A percentile compares a stretch with the other conserved stretches of the same genome.
These are phyloP conservation scores for Drosophila putrida DNA, from an alignment of 2,888 invertebrate species.

Conservation along the genomic window DNA sequence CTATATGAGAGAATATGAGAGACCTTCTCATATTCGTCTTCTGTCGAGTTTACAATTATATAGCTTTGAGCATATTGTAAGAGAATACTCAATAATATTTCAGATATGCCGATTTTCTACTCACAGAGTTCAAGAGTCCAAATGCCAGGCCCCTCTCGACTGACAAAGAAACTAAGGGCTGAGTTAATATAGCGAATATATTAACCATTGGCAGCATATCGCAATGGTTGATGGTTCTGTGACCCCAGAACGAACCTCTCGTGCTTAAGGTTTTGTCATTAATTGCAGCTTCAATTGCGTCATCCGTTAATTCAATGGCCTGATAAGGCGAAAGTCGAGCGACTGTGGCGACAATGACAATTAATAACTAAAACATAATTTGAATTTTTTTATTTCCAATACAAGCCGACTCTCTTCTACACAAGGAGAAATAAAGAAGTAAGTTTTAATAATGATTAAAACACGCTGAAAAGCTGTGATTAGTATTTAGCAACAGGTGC, in stretches of 20 bases:
- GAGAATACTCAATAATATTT: no score
- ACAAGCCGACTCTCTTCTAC: constrained; percentile 15
- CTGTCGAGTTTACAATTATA: no score
- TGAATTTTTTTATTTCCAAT: constrained; percentile 39
- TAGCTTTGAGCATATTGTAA: no score
- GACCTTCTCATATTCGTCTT: no score
- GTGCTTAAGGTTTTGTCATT: constrained; percentile 70
- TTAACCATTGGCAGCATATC: constrained; percentile 36
- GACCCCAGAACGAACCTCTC: constrained; percentile 62
- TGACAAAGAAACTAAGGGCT: constrained; percentile 4
- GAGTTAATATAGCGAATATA: constrained; percentile 10
- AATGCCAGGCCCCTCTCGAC: constrained; percentile 43
- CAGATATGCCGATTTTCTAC: no score
- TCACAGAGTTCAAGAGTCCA: background rate
- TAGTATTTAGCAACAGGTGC: no score
- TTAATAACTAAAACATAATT: constrained; percentile 66
- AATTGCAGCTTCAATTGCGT: constrained; percentile 74
- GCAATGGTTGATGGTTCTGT: constrained; percentile 33
- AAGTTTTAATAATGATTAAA: background rate
- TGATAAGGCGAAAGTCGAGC: constrained; percentile 49
- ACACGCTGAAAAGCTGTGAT: background rate
- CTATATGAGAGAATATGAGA: no score
- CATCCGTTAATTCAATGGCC: constrained; percentile 56
- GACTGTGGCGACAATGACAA: constrained; percentile 50
- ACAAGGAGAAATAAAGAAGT: constrained; percentile 17